These are phyloP conservation scores for Gymnothorax reevesii DNA, from an alignment of 2,797 vertebrate genomes.

Conservation along the genomic window DNA sequence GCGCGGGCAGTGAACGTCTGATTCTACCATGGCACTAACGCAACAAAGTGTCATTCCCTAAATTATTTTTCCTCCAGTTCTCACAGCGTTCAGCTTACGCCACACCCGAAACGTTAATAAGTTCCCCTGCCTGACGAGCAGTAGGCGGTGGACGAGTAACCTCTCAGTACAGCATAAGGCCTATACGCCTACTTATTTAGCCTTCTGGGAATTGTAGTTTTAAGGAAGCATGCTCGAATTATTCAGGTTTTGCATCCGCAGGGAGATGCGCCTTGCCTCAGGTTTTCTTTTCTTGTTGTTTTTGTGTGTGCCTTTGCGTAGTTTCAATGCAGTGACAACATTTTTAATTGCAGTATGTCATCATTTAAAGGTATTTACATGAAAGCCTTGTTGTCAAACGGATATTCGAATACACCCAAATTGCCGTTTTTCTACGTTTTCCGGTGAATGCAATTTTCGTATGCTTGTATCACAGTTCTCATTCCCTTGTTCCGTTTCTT, in stretches of 20 bases:
- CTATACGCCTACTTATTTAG: constrained; percentile 36
- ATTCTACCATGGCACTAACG: neutral
- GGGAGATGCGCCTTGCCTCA: neutral
- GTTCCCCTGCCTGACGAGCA: constrained; percentile 46
- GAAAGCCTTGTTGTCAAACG: neutral
- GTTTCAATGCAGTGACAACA: too few species aligned
- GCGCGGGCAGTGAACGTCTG: neutral
- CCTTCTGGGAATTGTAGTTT: constrained; percentile 40
- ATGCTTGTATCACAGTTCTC: too few species aligned
- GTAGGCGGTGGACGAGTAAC: constrained; percentile 28
- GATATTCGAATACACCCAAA: neutral
- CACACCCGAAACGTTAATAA: constrained; percentile 43
- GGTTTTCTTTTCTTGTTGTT: neutral
- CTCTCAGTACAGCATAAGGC: constrained; percentile 23
- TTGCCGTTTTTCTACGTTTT: neutral
- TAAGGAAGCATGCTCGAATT: neutral
- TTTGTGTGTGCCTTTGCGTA: neutral
- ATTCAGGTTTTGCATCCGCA: neutral
- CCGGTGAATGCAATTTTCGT: neutral
- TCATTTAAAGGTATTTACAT: neutral
- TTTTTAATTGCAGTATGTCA: too few species aligned
- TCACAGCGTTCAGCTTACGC: constrained; percentile 18
- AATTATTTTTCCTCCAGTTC: neutral
- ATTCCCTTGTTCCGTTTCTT: too few species aligned
- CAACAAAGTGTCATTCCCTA: neutral